These are phyloP conservation scores for Tachina grossa DNA, from an alignment of 2,888 invertebrate species.

Conservation along the genomic window DNA sequence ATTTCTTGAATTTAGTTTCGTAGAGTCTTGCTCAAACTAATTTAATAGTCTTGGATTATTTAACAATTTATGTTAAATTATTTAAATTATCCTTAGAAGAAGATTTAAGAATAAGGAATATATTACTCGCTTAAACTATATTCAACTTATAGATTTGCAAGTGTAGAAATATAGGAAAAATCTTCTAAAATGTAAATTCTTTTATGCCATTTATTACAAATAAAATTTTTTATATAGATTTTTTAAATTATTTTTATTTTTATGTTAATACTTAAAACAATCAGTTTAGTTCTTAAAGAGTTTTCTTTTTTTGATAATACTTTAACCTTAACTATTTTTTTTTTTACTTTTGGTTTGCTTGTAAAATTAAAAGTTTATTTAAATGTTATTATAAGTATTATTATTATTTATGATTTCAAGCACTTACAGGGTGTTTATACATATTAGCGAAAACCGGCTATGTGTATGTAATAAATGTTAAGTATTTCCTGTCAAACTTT, in stretches of 20 bases:
- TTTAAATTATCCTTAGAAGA: not conserved
- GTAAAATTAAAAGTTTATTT: conserved; percentile 22
- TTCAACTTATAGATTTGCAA: not conserved
- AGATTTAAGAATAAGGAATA: not conserved
- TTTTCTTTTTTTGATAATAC: conserved; percentile 39
- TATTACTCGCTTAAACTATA: not conserved
- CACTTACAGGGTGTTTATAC: not conserved
- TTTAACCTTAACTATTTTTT: conserved; percentile 31
- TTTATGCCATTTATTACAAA: conserved; percentile 5
- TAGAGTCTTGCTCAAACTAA: conserved; percentile 49
- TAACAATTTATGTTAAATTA: conserved; percentile 23
- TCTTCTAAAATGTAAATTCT: not conserved
- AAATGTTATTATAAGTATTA: not conserved
- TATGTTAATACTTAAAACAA: conserved; percentile 59
- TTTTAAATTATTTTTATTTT: conserved; percentile 29
- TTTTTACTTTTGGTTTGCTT: conserved; percentile 3
- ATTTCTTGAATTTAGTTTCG: conserved; percentile 40
- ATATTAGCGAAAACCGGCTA: not conserved
- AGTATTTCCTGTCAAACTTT: not conserved
- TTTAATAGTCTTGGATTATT: conserved; percentile 43
- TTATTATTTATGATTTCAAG: conserved; percentile 2
- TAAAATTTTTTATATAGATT: conserved; percentile 24
- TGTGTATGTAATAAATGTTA: not conserved
- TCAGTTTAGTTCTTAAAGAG: conserved; percentile 67
- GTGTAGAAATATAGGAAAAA: not conserved